Conservation (phyloP, 2,797 vertebrate species). For the Sebastes variabilis region DNA sequence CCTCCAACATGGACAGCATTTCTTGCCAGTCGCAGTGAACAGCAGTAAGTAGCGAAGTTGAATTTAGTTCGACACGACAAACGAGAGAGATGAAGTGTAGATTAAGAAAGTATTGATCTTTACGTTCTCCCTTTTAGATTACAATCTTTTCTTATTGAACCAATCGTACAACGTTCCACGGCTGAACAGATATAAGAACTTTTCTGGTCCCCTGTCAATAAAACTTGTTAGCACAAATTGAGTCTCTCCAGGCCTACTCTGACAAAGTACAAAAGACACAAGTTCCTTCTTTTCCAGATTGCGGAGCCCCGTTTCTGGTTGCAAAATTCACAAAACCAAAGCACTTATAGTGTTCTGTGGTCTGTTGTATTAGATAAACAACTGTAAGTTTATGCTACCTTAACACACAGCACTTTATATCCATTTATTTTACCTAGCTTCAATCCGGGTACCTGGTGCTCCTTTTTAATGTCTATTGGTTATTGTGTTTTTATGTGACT, state of each 20-base stretch:
- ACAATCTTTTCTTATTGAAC: not conserved
- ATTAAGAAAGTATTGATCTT: not conserved
- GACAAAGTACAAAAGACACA: not conserved
- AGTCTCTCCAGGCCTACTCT: not conserved
- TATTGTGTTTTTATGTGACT: no score
- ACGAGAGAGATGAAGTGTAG: not conserved
- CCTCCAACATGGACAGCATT: constrained; percentile 38
- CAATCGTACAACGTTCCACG: not conserved
- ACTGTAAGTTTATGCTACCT: no score
- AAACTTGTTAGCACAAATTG: not conserved
- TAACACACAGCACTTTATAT: no score
- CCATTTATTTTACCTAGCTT: no score
- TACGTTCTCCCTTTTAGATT: not conserved
- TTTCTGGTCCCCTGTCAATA: constrained; percentile 3
- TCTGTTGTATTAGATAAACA: not conserved
- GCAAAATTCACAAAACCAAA: not conserved
- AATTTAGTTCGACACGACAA: not conserved
- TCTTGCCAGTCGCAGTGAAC: constrained; percentile 34
- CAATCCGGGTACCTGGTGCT: no score
- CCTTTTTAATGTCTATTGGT: no score
- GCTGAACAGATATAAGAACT: not conserved
- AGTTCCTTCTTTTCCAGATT: not conserved
- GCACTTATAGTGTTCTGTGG: not conserved
- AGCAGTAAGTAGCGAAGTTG: not conserved
- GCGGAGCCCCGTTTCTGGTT: not conserved